A percentile compares a stretch with the other conserved stretches of the same genome.
Evolutionary conservation across 2,888 invertebrate genomes (phyloP).

Genomic region (Chrysolina haemoptera): DNA sequence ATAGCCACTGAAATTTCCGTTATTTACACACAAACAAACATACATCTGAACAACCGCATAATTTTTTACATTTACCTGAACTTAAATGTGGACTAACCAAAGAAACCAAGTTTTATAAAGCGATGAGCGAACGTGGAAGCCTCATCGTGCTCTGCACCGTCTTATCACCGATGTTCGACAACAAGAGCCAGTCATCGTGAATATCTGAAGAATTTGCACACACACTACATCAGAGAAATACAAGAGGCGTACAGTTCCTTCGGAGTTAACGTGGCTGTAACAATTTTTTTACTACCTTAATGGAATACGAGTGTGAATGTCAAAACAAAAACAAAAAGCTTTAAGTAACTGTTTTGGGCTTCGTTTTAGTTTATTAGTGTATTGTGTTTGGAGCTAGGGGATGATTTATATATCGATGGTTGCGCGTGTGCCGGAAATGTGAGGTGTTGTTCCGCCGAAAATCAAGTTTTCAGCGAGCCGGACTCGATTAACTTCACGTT

Average conservation of each 20-base stretch:
- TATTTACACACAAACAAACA: conserved; percentile 64
- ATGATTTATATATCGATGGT: background rate
- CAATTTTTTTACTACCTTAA: conserved; percentile 55
- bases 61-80: conserved; percentile 32
- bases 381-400: conserved; percentile 32
- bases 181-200: conserved; percentile 41
- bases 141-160: background rate
- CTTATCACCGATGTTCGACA: conserved; percentile 37
- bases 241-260: conserved; percentile 63
- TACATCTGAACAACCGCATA: conserved; percentile 36
- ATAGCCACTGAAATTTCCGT: conserved; percentile 68
- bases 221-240: conserved; percentile 42
- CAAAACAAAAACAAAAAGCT: conserved; percentile 53
- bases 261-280: conserved; percentile 66
- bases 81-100: conserved; percentile 39
- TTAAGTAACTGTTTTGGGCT: conserved; percentile 50
- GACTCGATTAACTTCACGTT: no score
- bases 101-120: conserved; percentile 24
- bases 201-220: conserved; percentile 47
- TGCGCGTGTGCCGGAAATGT: background rate
- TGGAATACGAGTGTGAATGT: conserved; percentile 62
- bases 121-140: background rate
- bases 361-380: conserved; percentile 40
- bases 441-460: no score
- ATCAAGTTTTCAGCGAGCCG: no score